Conservation (phyloP, 92 coral and sea anemone genomes). For the Bergia puertoricense region DNA sequence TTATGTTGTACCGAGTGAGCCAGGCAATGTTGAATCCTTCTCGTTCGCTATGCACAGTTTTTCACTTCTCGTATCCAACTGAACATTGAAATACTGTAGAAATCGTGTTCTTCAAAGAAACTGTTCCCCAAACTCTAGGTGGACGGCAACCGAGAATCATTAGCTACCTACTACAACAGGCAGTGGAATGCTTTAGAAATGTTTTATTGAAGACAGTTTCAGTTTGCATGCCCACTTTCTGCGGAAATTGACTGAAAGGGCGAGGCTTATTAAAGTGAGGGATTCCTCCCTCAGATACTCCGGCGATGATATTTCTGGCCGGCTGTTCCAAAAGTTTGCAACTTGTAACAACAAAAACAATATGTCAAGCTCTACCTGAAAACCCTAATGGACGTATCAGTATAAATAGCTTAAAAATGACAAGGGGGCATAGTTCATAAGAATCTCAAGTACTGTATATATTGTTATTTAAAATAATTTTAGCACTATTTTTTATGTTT, state of each 20-base stretch:
- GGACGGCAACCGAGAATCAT: background rate
- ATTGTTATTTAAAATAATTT: no score
- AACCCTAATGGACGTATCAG: background rate
- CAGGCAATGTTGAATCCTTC: background rate
- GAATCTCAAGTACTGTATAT: background rate
- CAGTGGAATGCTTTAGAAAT: background rate
- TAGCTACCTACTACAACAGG: background rate
- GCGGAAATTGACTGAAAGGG: background rate
- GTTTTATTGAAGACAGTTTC: background rate
- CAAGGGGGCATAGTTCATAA: no score
- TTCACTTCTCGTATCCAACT: background rate
- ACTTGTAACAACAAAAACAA: no score
- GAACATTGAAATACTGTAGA: no score
- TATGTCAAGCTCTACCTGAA: no score
- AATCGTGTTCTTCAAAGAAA: background rate
- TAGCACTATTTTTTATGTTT: background rate
- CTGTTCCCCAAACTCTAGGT: background rate
- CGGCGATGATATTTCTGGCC: background rate
- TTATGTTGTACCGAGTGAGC: background rate
- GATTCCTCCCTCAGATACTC: background rate
- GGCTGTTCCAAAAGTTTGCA: background rate
- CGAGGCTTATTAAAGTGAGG: background rate
- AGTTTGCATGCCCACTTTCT: slow-evolving; percentile 3
- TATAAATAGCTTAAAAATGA: background rate
- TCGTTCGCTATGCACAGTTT: background rate